Percentiles rank a stretch among this genome's conserved stretches.
Conservation (phyloP, 2,888 invertebrate genomes). For the Galerucella pusilla region DNA sequence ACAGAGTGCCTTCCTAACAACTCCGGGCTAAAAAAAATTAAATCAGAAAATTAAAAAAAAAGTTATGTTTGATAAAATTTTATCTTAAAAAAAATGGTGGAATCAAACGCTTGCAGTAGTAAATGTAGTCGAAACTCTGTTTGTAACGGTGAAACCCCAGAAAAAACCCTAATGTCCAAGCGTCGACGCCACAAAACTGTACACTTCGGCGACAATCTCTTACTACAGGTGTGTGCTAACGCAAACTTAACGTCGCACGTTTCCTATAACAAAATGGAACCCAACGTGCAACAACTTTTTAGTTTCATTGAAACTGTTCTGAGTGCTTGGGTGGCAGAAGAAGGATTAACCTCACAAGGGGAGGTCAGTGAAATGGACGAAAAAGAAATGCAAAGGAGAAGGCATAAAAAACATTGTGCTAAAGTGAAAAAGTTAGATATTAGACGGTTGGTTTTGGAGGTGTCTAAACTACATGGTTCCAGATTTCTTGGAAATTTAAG, state of each 20-base stretch:
- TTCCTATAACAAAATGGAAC: constrained; percentile 73
- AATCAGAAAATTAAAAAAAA: constrained; percentile 37
- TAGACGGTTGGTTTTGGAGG: constrained; percentile 76
- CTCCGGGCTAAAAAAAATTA: constrained; percentile 40
- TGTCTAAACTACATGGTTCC: constrained; percentile 75
- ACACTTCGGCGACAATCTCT: constrained; percentile 80
- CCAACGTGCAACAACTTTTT: constrained; percentile 83
- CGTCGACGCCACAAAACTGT: constrained; percentile 82
- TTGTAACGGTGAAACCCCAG: constrained; percentile 61
- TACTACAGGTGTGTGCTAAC: constrained; percentile 80
- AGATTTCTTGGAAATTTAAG: constrained; percentile 76
- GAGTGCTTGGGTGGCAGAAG: constrained; percentile 82
- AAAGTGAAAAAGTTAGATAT: constrained; percentile 77
- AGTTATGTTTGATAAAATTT: constrained; percentile 53
- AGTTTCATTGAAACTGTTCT: constrained; percentile 84
- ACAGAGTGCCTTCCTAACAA: constrained; percentile 58
- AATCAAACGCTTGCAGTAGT: constrained; percentile 62
- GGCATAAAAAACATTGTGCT: constrained; percentile 72
- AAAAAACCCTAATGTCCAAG: constrained; percentile 69
- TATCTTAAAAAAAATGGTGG: constrained; percentile 61
- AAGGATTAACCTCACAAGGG: constrained; percentile 77
- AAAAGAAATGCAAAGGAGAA: constrained; percentile 70
- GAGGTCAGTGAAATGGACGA: constrained; percentile 81
- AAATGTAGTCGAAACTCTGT: constrained; percentile 59
- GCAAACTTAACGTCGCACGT: constrained; percentile 68